A percentile compares a stretch with the other conserved stretches of the same genome.
These are phyloP conservation scores for Thrips palmi DNA, from an alignment of 1,140 invertebrate genomes.

Conservation along the genomic window DNA sequence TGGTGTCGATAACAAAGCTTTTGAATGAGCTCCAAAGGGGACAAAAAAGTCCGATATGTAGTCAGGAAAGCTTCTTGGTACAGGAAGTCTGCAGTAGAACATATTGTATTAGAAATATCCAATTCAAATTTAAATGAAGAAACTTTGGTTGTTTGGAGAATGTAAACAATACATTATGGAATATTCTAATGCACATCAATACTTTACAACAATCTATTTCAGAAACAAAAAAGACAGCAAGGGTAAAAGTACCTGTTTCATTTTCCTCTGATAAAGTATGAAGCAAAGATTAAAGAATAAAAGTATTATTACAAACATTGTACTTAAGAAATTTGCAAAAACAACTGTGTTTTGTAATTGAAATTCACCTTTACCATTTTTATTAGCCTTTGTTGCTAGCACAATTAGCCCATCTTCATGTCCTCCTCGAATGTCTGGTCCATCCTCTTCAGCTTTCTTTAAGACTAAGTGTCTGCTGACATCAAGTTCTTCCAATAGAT, in stretches of 20 bases:
- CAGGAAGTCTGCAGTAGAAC: constrained; percentile 52
- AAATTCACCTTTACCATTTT: constrained; percentile 41
- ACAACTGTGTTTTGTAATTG: constrained; percentile 12
- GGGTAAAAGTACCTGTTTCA: constrained; percentile 28
- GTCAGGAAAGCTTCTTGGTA: constrained; percentile 95
- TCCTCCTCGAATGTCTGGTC: constrained; percentile 76
- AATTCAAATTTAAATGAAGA: not conserved
- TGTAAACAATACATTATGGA: constrained; percentile 3
- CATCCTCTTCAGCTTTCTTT: constrained; percentile 61
- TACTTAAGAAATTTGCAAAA: constrained; percentile 3
- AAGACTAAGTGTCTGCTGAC: constrained; percentile 57
- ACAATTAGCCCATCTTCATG: constrained; percentile 81
- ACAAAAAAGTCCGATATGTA: constrained; percentile 88
- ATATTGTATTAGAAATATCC: too few species aligned
- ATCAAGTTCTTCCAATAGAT: constrained; percentile 57
- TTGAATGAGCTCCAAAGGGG: constrained; percentile 68
- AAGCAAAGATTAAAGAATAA: constrained; percentile 6
- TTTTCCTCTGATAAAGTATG: constrained; percentile 26
- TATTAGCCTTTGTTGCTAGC: constrained; percentile 79
- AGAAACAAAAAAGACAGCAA: constrained; percentile 14
- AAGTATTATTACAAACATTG: not conserved
- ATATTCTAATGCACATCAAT: not conserved
- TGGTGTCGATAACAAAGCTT: constrained; percentile 76
- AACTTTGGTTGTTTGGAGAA: not conserved
- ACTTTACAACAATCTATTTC: constrained; percentile 19